phyloP scores from a whole-genome alignment of 2,113 vertebrate genomes.

The Ammospiza caudacuta region DNA sequence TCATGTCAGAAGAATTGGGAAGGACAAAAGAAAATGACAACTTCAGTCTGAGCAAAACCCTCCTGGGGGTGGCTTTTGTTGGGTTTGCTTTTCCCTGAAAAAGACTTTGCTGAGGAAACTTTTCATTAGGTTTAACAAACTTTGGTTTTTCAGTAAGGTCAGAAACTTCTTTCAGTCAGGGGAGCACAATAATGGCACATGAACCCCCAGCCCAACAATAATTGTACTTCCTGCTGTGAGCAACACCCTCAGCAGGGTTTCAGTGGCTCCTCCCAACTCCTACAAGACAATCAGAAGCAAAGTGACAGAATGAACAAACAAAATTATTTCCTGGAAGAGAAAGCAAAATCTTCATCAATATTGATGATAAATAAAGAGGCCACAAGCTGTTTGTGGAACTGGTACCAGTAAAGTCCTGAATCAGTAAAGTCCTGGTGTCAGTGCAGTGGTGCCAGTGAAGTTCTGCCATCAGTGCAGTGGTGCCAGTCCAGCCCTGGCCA shows the following conservation, averaged over 20 bases:
- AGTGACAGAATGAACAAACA: background rate
- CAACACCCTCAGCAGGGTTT: background rate
- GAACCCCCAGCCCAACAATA: background rate
- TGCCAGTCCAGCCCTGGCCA: background rate
- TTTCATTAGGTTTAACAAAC: background rate
- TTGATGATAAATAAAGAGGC: background rate
- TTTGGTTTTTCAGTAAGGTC: background rate
- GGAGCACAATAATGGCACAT: accelerated
- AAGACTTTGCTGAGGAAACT: background rate
- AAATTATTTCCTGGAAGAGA: background rate
- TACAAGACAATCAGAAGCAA: background rate
- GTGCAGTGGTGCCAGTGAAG: background rate
- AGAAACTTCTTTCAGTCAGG: background rate
- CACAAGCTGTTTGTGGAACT: background rate
- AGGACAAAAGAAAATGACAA: background rate
- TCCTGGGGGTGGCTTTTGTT: background rate
- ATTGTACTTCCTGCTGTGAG: background rate
- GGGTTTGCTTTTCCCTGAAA: background rate
- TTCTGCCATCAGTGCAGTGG: background rate
- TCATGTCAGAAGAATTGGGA: background rate
- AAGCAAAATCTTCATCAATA: background rate
- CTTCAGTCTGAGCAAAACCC: background rate
- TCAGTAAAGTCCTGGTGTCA: background rate
- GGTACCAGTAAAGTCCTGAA: background rate
- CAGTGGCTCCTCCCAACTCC: background rate